Evolutionary conservation across 2,888 invertebrate genomes (phyloP).

Genomic region (Uropetala carovei): DNA sequence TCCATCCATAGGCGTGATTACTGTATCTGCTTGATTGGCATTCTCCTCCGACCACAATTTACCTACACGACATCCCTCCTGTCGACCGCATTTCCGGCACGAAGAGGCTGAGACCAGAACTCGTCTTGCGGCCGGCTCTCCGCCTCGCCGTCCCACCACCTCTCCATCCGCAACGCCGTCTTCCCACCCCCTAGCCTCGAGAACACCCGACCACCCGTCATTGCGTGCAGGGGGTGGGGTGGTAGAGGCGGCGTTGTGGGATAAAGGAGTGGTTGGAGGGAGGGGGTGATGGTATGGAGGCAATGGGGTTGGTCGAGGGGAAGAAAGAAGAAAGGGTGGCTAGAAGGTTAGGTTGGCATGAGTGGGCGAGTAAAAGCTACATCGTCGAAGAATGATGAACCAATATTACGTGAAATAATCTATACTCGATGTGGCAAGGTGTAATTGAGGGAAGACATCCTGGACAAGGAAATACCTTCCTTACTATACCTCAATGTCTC

Average conservation of each 20-base stretch:
- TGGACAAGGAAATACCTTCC: slow-evolving; percentile 12
- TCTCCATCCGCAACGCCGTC: too few species aligned
- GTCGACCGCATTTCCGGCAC: slow-evolving; percentile 62
- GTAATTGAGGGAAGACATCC: background rate
- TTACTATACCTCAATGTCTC: background rate
- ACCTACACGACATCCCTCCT: slow-evolving; percentile 52
- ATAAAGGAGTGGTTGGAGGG: background rate
- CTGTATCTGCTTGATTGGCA: slow-evolving; percentile 64
- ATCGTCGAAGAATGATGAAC: background rate
- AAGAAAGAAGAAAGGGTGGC: background rate
- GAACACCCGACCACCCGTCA: slow-evolving; percentile 34
- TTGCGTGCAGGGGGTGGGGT: slow-evolving; percentile 40
- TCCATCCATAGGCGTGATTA: slow-evolving; percentile 45
- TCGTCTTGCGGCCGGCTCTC: slow-evolving; percentile 30
- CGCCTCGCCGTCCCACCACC: background rate
- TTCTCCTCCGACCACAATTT: slow-evolving; percentile 58
- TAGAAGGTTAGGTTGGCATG: background rate
- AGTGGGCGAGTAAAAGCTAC: background rate
- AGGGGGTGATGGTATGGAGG: background rate
- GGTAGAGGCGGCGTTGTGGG: background rate
- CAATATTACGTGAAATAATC: slow-evolving; percentile 16
- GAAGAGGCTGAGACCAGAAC: slow-evolving; percentile 49
- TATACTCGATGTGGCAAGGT: background rate
- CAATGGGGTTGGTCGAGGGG: background rate
- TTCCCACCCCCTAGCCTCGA: background rate